These are phyloP conservation scores for Protula sp. DNA, from an alignment of 2,888 invertebrate genomes.

Conservation along the genomic window DNA sequence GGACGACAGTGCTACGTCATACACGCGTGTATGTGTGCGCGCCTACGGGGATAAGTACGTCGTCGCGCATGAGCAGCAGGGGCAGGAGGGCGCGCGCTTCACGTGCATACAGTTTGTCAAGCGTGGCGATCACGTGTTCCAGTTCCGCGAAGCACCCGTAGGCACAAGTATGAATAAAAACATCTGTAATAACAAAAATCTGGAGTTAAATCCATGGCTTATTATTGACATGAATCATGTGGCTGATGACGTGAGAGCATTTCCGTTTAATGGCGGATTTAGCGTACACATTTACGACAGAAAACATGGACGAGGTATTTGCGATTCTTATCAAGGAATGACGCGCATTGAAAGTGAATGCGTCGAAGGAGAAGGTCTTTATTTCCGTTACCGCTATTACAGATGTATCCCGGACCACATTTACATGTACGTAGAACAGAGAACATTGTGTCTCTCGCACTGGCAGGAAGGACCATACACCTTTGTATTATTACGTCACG, in stretches of 20 bases:
- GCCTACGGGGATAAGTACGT: slow-evolving; percentile 10
- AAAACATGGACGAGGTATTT: slow-evolving; percentile 7
- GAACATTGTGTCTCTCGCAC: slow-evolving; percentile 17
- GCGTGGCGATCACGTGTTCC: slow-evolving; percentile 12
- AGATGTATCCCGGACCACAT: slow-evolving; percentile 20
- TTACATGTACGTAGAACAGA: slow-evolving; percentile 20
- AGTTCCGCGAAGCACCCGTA: slow-evolving; percentile 9
- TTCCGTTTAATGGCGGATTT: slow-evolving; percentile 18
- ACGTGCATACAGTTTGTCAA: slow-evolving; percentile 20
- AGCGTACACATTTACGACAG: slow-evolving; percentile 16
- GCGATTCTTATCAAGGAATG: slow-evolving; percentile 17
- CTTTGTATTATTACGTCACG: slow-evolving; percentile 16
- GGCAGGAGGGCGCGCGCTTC: slow-evolving; percentile 2
- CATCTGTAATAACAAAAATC: slow-evolving; percentile 7
- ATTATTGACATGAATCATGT: slow-evolving; percentile 11
- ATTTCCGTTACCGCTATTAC: slow-evolving; percentile 20
- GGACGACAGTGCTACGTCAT: slow-evolving; percentile 6
- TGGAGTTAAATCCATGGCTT: slow-evolving; percentile 16
- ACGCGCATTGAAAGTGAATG: slow-evolving; percentile 25
- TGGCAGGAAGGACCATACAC: slow-evolving; percentile 16
- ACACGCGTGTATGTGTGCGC: slow-evolving; percentile 12
- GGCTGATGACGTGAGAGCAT: background rate
- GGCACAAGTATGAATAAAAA: background rate
- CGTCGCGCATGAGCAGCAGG: slow-evolving; percentile 15
- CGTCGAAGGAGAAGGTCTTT: slow-evolving; percentile 16